phyloP scores from a whole-genome alignment of 2,888 invertebrate genomes.

The Parnassius mnemosyne region DNA sequence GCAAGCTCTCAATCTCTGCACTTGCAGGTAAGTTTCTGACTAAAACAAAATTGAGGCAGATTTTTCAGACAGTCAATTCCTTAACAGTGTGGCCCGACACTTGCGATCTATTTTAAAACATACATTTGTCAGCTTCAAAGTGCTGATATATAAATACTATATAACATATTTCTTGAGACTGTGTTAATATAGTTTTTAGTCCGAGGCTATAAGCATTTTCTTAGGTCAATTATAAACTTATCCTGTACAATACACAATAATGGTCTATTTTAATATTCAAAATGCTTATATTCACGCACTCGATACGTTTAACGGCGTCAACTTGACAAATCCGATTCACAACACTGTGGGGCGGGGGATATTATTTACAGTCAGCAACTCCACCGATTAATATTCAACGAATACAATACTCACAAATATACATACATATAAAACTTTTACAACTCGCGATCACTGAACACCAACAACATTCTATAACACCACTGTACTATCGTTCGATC shows the following conservation, averaged over 20 bases:
- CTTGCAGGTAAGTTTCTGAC: constrained; percentile 27
- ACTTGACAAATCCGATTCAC: constrained; percentile 59
- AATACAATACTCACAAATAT: constrained; percentile 58
- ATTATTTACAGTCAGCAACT: constrained; percentile 55
- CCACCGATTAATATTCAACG: constrained; percentile 32
- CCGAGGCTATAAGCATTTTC: constrained; percentile 20
- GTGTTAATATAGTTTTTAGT: constrained; percentile 27
- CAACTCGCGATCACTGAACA: constrained; percentile 24
- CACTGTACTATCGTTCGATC: constrained; percentile 4
- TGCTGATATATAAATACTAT: constrained; percentile 33
- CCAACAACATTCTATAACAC: constrained; percentile 18
- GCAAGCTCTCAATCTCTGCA: constrained; percentile 22
- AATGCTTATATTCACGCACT: constrained; percentile 25
- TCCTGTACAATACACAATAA: constrained; percentile 5
- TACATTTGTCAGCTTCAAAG: constrained; percentile 10
- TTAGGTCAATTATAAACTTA: constrained; percentile 6
- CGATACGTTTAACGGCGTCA: not conserved
- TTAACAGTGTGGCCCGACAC: constrained; percentile 35
- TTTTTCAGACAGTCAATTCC: constrained; percentile 62
- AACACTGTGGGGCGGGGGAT: constrained; percentile 54
- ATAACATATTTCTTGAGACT: constrained; percentile 46
- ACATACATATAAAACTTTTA: constrained; percentile 63
- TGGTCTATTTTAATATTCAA: constrained; percentile 1
- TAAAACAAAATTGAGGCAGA: constrained; percentile 52
- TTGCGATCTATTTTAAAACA: constrained; percentile 1